These are phyloP conservation scores for Rhabdornis inornatus DNA, from an alignment of 2,113 vertebrate genomes.

Conservation along the genomic window DNA sequence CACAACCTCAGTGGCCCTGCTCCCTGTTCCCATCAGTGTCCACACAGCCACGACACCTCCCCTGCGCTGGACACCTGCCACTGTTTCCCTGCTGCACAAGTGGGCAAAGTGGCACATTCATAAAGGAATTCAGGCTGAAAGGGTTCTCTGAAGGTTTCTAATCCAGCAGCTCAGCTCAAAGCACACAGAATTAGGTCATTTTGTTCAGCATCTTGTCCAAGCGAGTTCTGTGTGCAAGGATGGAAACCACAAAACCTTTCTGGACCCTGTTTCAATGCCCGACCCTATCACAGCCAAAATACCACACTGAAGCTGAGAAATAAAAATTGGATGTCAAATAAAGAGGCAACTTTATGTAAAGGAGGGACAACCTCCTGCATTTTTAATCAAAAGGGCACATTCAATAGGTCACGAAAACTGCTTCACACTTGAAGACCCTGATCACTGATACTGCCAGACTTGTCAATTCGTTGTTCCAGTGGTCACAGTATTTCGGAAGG, in stretches of 20 bases:
- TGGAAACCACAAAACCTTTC: background rate
- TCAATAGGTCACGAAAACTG: background rate
- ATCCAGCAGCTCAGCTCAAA: background rate
- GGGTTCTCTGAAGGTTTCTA: background rate
- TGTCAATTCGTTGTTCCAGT: background rate
- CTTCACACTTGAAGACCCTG: background rate
- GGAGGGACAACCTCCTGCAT: background rate
- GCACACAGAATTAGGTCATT: background rate
- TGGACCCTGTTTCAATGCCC: background rate
- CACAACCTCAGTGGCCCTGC: background rate
- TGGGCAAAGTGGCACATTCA: background rate
- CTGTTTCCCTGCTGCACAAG: background rate
- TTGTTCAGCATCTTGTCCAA: background rate
- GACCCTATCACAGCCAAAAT: background rate
- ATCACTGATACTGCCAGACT: background rate
- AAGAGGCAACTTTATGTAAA: background rate
- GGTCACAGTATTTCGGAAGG: background rate
- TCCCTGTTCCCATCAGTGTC: rapidly evolving
- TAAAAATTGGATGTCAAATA: background rate
- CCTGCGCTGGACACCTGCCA: background rate
- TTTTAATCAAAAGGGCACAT: background rate
- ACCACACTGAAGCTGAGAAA: background rate
- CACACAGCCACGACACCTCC: rapidly evolving
- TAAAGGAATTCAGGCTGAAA: background rate
- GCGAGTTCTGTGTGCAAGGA: background rate